A percentile compares a stretch with the other conserved stretches of the same genome.
These are phyloP conservation scores for Anthopleura xanthogrammica DNA, from an alignment of 92 coral and sea anemone species.

Conservation along the genomic window DNA sequence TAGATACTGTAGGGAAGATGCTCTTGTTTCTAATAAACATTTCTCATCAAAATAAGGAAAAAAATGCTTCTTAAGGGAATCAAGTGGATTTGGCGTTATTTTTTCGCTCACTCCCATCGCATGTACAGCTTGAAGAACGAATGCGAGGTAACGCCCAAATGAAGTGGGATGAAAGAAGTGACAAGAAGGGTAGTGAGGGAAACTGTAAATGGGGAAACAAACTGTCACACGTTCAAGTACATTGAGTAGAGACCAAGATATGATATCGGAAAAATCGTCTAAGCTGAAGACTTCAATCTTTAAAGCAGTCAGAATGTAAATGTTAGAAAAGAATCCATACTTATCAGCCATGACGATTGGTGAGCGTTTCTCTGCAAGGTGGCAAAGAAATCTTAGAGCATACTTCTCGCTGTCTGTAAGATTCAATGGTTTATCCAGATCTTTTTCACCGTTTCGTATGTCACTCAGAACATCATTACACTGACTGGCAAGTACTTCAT, in stretches of 20 bases:
- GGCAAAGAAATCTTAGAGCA: conserved; percentile 15
- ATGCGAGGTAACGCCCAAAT: not conserved
- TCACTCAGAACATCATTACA: conserved; percentile 9
- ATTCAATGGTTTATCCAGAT: conserved; percentile 11
- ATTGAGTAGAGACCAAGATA: not conserved
- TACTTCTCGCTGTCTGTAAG: conserved; percentile 40
- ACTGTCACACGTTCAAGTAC: not conserved
- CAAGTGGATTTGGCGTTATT: not conserved
- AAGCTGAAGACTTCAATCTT: too few relatives aligned
- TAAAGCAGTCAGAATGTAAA: too few relatives aligned
- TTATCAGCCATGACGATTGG: not conserved
- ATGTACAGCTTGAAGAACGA: not conserved
- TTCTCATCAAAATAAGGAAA: not conserved
- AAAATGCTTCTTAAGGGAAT: not conserved
- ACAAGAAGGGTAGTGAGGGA: not conserved
- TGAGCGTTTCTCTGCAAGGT: too few relatives aligned
- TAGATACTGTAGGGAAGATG: too few relatives aligned
- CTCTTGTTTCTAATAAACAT: too few relatives aligned
- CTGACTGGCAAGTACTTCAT: conserved; percentile 12
- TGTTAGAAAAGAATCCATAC: too few relatives aligned
- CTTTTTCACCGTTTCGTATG: not conserved
- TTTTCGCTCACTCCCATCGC: not conserved
- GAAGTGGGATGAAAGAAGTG: too few relatives aligned
- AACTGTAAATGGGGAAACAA: not conserved
- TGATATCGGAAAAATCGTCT: too few relatives aligned